A percentile compares a stretch with the other conserved stretches of the same genome.
Conservation (phyloP, 2,113 vertebrate species). For the Phaetusa simplex region DNA sequence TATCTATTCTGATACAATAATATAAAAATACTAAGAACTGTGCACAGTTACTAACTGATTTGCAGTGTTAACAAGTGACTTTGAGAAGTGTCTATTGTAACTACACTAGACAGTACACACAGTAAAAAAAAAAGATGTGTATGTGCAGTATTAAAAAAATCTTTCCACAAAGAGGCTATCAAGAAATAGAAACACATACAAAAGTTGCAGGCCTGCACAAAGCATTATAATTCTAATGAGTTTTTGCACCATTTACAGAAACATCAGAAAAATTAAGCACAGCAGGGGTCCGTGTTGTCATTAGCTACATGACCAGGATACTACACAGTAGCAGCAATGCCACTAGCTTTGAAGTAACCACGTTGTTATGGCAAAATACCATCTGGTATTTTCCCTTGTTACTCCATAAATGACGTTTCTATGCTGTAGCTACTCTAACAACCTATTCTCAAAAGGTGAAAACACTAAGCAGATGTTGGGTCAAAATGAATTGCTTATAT, state of each 20-base stretch:
- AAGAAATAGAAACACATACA: background rate
- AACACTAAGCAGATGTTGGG: conserved; percentile 28
- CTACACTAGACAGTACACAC: background rate
- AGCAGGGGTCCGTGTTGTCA: background rate
- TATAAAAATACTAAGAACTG: background rate
- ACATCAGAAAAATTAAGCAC: background rate
- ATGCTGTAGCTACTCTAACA: background rate
- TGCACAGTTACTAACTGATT: background rate
- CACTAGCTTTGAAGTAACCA: background rate
- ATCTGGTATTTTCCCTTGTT: background rate
- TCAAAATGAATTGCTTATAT: background rate
- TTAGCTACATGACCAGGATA: background rate
- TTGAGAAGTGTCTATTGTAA: background rate
- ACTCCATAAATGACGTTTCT: background rate
- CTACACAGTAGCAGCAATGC: background rate
- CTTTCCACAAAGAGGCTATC: background rate
- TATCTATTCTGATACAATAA: background rate
- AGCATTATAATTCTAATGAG: background rate
- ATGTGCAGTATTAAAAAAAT: background rate
- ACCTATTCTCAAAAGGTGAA: background rate
- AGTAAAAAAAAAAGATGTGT: background rate
- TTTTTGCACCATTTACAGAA: background rate
- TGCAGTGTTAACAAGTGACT: background rate
- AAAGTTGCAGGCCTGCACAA: background rate
- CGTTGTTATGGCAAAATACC: background rate